Conservation (phyloP, 2,888 invertebrate genomes). For the Morpho achilles region DNA sequence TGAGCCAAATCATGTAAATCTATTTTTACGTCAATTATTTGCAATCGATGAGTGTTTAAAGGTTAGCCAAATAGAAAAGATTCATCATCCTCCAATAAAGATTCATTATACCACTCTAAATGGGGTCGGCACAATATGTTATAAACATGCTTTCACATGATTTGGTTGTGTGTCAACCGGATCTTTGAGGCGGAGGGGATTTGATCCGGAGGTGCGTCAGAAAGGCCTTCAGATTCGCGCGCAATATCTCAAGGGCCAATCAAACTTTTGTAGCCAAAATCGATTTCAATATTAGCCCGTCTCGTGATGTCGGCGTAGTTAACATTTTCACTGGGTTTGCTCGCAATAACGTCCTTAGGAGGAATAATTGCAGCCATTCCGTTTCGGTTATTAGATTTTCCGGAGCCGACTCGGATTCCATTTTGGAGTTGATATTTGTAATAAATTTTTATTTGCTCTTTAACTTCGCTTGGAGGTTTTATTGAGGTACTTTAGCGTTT, state of each 20-base stretch:
- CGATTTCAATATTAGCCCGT: constrained; percentile 35
- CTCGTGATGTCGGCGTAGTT: constrained; percentile 31
- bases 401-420: constrained; percentile 37
- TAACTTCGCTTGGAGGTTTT: constrained; percentile 48
- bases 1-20: no score
- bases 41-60: no score
- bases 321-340: constrained; percentile 39
- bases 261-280: constrained; percentile 26
- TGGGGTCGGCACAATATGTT: no score
- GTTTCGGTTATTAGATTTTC: constrained; percentile 61
- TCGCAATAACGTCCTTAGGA: constrained; percentile 53
- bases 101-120: no score
- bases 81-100: no score
- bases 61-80: no score
- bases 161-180: no score
- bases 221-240: background rate
- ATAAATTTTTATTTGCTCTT: constrained; percentile 59
- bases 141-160: no score
- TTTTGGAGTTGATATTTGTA: constrained; percentile 55
- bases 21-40: no score
- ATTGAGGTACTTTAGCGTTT: constrained; percentile 38
- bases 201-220: background rate
- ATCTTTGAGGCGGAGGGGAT: background rate
- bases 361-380: constrained; percentile 58
- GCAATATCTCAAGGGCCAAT: background rate